Evolutionary conservation across 1,140 invertebrate species (phyloP).

Genomic region (Cyphomyrmex costatus): DNA sequence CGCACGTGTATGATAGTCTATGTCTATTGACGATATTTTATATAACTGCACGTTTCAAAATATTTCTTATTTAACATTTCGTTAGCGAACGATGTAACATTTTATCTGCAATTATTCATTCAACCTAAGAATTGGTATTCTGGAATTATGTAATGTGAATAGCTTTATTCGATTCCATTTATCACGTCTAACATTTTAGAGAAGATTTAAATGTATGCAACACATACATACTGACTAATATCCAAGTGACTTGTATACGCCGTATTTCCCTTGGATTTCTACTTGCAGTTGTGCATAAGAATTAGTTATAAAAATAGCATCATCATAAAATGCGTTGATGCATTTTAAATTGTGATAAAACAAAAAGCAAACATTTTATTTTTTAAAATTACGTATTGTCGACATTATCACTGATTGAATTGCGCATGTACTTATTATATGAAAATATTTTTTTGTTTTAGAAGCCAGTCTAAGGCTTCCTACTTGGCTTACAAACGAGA

Average conservation of each 20-base stretch:
- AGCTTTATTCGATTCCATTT: background rate
- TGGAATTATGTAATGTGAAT: background rate
- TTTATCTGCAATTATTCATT: background rate
- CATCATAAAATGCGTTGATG: background rate
- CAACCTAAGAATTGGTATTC: conserved; percentile 13
- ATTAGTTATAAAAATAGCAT: conserved; percentile 48
- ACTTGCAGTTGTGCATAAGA: conserved; percentile 38
- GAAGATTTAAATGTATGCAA: conserved; percentile 19
- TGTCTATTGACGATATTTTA: background rate
- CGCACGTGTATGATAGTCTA: too few species aligned
- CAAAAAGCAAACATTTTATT: conserved; percentile 17
- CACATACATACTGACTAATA: background rate
- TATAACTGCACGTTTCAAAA: background rate
- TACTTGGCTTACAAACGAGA: conserved; percentile 91
- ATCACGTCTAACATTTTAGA: conserved; percentile 29
- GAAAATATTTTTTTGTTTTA: conserved; percentile 84
- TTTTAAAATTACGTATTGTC: background rate
- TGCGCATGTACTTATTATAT: background rate
- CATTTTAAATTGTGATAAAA: conserved; percentile 30
- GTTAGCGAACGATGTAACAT: background rate
- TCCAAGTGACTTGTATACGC: conserved; percentile 23
- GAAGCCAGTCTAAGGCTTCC: conserved; percentile 93
- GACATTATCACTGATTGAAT: background rate
- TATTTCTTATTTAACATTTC: conserved; percentile 19
- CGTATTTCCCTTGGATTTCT: background rate